Evolutionary conservation across 2,113 vertebrate species (phyloP), one percentile per base, ranked within the genome.

Genomic region (Caretta caretta): DNA sequence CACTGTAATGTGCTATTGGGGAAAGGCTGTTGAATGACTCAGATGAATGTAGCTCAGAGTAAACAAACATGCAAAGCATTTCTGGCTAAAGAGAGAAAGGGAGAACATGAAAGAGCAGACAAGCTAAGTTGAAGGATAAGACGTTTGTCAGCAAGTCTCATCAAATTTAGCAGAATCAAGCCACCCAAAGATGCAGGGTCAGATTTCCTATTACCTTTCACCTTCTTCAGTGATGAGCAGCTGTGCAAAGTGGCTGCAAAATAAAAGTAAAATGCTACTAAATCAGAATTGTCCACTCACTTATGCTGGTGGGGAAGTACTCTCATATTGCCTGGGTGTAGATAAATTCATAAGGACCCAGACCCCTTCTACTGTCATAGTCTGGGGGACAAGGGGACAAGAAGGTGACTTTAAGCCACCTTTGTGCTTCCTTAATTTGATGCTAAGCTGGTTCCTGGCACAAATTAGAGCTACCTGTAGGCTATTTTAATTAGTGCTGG

Each of bases 31-130:
- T 97, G 91, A 96, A 92, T 98, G 97, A 98, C 94, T 98, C 97
- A 97, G 96, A 97, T 96, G 83, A 96, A 96, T 97, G 94, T 95
- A 94, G 91, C 90, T 97, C 88, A 86, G 96, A 95, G 97, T 97
- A 98, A 98, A 97, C 97, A 98, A 97, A 97, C 91, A 95, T 97
- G 95, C 95, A 98, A 94, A 97, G 95, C 92, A 97, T 95, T 96
- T 89, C 96, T 94, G 92, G 80, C 89, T 89, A 81, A 84, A 85
- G 89, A 90, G 72, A 31, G n/a, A 82, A 84, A 82, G 87, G 62
- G 20, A 57, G 90, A 94, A 85, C 92, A 84, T 9, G 54, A 78
- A 86, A 83, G 62, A 93, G 56, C 48, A 92, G 56, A 50, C 69
- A 96, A 87, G 59, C 65, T 87, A 87, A 1, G 54, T n/a, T 93